These are phyloP conservation scores for Xestia c-nigrum DNA, from an alignment of 2,888 invertebrate species.

Conservation along the genomic window DNA sequence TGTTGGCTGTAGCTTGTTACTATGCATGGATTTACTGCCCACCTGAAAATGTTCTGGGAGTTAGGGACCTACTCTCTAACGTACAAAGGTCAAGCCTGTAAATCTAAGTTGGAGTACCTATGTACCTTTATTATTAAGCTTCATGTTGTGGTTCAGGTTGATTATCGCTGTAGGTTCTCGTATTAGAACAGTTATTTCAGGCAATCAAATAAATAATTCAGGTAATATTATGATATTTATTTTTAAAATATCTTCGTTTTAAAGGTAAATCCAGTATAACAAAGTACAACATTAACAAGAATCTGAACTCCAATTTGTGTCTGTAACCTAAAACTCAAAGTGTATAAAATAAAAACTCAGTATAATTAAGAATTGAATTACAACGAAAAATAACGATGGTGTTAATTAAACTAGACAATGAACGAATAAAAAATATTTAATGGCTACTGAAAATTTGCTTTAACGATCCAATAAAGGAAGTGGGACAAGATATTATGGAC, in stretches of 20 bases:
- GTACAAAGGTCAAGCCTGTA: constrained; percentile 7
- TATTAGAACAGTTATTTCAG: not conserved
- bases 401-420: constrained; percentile 69
- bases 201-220: not conserved
- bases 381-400: constrained; percentile 65
- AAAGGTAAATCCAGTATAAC: not conserved
- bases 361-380: constrained; percentile 66
- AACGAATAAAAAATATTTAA: constrained; percentile 67
- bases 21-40: not conserved
- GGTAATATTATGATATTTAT: not conserved
- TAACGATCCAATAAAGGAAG: constrained; percentile 67
- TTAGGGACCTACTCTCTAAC: not conserved
- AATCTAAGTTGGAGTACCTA: not conserved
- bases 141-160: not conserved
- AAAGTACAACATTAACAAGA: constrained; percentile 28
- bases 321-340: constrained; percentile 59
- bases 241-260: not conserved
- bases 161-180: not conserved
- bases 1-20: constrained; percentile 3
- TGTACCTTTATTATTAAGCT: constrained; percentile 15
- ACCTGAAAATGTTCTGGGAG: constrained; percentile 15
- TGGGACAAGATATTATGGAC: constrained; percentile 61
- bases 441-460: constrained; percentile 67
- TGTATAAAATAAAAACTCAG: constrained; percentile 59
- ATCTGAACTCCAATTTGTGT: constrained; percentile 46